Base-by-base conservation (phyloP, 2,113 vertebrate species). In the Brachionichthys hirsutus region DNA sequence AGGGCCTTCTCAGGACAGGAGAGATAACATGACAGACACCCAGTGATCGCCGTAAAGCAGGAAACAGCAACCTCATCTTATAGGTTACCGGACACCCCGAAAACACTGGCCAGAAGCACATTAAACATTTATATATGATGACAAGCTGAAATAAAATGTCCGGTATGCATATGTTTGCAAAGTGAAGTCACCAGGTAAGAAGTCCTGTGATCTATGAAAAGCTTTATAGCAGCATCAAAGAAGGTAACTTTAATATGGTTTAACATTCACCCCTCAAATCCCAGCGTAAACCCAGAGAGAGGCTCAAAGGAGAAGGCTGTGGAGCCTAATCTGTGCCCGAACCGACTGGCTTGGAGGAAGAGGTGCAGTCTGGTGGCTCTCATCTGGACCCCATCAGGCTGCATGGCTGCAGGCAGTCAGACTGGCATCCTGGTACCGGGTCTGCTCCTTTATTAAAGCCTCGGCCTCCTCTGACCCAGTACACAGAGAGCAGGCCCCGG, bases 361-460 rank as follows among this genome's bases (percentile, higher is more conserved):
- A 68, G 43, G 80, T 75, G 79, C 74, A 69, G 77, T 80, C 62
- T 77, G 75, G 81, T 87, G 88, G 67, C 86, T 81, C 73, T 87
- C 88, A 90, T 90, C 87, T 90, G 87, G 88, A 83, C 77, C 72
- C 80, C 80, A 88, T 90, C 86, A 86, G 71, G 59, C 43, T 81
- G 66, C 22, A 57, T 78, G 75, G 77, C 87, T 83, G 54, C 73
- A 77, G 87, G 86, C 80, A 57, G 49, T 67, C 61, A 81, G 81
- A 82, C 83, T 88, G 87, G 85, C 87, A 87, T 87, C 85, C 56
- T 68, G 75, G 83, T 65, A 80, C 73, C 78, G 78, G 67, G 71
- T 73, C 61, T 82, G 74, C 65, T 83, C 64, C 77, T 85, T 90
- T 90, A 90, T 80, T 87, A 88, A 87, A 89, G 86, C 77, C 77